These are phyloP conservation scores for Drosophila littoralis DNA, from an alignment of 1,140 invertebrate species.

Conservation along the genomic window DNA sequence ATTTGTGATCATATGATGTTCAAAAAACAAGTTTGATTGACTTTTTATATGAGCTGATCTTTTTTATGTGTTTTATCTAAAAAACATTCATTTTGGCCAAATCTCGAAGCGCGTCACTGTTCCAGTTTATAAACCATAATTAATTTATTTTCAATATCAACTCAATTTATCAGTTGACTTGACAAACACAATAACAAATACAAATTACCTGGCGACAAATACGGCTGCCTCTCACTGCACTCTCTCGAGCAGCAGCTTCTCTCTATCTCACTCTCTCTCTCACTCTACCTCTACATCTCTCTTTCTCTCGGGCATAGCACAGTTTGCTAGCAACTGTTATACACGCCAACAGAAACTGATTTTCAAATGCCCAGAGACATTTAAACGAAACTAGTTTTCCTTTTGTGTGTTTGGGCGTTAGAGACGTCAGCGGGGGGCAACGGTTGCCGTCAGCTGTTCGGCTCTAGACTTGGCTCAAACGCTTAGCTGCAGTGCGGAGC, in stretches of 20 bases:
- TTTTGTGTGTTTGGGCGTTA: constrained; percentile 39
- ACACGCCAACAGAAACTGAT: constrained; percentile 41
- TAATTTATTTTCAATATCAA: constrained; percentile 83
- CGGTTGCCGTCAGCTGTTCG: constrained; percentile 62
- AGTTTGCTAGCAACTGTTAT: constrained; percentile 55
- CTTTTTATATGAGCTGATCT: not conserved
- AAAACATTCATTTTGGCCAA: constrained; percentile 1
- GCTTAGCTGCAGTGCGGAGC: constrained; percentile 47
- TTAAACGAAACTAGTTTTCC: constrained; percentile 76
- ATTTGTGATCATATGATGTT: constrained; percentile 24
- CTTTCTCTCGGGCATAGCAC: constrained; percentile 42
- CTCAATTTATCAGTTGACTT: constrained; percentile 82
- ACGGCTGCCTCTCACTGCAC: constrained; percentile 6
- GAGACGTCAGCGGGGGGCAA: constrained; percentile 27
- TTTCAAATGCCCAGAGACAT: constrained; percentile 61
- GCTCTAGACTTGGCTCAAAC: constrained; percentile 60
- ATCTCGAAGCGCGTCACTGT: constrained; percentile 22
- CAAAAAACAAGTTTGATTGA: constrained; percentile 7
- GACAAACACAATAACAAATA: constrained; percentile 75
- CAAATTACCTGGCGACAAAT: constrained; percentile 57
- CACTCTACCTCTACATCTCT: constrained; percentile 8
- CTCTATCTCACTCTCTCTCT: no score
- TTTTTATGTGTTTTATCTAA: not conserved
- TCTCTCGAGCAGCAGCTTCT: not conserved
- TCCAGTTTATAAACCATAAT: constrained; percentile 64